These are phyloP conservation scores for Brachyrhaphis roseni DNA, from an alignment of 2,797 vertebrate species.

Conservation along the genomic window DNA sequence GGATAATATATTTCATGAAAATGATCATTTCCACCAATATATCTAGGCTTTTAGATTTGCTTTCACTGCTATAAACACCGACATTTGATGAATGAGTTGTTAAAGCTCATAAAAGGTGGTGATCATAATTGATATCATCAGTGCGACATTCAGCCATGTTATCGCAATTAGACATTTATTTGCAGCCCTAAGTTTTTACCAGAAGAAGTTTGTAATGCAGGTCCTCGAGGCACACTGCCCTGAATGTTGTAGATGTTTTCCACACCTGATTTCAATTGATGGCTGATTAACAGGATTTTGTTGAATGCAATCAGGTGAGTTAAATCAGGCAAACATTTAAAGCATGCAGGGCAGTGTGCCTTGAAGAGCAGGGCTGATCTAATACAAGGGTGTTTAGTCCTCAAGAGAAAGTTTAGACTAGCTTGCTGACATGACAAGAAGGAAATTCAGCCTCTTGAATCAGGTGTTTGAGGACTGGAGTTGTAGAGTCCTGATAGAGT, in stretches of 20 bases:
- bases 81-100: background rate
- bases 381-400: background rate
- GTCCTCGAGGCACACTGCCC: background rate
- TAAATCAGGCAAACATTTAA: background rate
- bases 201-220: background rate
- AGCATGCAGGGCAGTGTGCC: background rate
- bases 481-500: background rate
- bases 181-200: background rate
- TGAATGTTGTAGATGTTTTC: background rate
- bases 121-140: background rate
- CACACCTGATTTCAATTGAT: background rate
- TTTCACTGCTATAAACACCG: background rate
- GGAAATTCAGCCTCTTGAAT: background rate
- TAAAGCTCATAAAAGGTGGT: slow-evolving; percentile 1
- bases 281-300: slow-evolving; percentile 1
- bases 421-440: background rate
- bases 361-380: background rate
- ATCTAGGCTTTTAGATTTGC: background rate
- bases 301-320: background rate
- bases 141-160: background rate
- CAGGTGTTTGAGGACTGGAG: background rate
- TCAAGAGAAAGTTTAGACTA: background rate
- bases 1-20: background rate
- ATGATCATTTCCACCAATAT: background rate
- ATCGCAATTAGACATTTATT: background rate